Evolutionary conservation across 2,888 invertebrate species (phyloP).

Genomic region (Dolomedes plantarius): DNA sequence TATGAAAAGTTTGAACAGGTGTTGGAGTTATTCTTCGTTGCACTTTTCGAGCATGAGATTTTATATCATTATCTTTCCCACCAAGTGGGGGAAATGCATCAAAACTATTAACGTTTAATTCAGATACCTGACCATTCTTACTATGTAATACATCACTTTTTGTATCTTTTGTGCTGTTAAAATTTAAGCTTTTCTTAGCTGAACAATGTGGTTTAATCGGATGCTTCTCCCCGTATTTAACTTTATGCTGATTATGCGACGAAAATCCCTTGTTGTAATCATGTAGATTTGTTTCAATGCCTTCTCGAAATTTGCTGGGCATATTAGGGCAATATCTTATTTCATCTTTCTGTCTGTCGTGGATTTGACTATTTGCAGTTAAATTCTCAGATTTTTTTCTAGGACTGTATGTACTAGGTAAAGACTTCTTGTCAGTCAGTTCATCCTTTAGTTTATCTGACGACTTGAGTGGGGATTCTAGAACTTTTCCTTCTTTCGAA

Average conservation of each 20-base stretch:
- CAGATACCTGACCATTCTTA: not conserved
- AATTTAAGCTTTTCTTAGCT: not conserved
- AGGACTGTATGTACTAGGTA: not conserved
- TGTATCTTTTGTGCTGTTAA: not conserved
- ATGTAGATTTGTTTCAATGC: no score
- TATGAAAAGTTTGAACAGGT: slow-evolving; percentile 22
- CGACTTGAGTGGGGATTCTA: not conserved
- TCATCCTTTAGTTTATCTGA: not conserved
- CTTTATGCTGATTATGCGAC: no score
- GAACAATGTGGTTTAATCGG: not conserved
- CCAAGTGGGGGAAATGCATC: slow-evolving; percentile 57
- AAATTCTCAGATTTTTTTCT: not conserved
- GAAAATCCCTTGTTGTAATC: no score
- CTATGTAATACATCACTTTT: not conserved
- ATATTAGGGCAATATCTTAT: not conserved
- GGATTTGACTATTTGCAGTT: no score
- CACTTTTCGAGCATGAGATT: slow-evolving; percentile 13
- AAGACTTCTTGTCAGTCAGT: no score
- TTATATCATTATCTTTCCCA: not conserved
- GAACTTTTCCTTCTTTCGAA: not conserved
- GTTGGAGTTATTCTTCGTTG: slow-evolving; percentile 59
- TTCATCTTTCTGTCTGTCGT: not conserved
- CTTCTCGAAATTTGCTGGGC: no score
- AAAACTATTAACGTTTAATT: not conserved
- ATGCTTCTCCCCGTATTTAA: not conserved